A percentile compares a stretch with the other conserved stretches of the same genome.
phyloP scores from a whole-genome alignment of 2,888 invertebrate species.

The Mythimna vitellina region DNA sequence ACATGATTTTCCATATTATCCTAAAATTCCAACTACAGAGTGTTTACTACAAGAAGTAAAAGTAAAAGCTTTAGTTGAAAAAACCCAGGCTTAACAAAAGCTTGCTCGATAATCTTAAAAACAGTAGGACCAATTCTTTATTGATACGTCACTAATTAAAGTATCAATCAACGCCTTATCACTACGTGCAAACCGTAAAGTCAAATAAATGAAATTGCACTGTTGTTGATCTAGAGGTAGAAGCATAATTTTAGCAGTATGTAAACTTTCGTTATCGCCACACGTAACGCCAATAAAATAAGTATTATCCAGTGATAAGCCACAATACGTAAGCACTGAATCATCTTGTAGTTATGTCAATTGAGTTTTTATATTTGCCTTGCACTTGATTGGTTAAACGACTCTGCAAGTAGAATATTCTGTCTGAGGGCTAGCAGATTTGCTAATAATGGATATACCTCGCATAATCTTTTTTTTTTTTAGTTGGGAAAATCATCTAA shows the following conservation, averaged over 20 bases:
- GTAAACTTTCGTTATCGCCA: conserved; percentile 24
- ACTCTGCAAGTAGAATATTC: not conserved
- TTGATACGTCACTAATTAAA: conserved; percentile 12
- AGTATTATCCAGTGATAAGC: conserved; percentile 26
- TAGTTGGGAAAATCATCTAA: too few species aligned
- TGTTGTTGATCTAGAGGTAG: conserved; percentile 2
- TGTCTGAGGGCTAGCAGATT: not conserved
- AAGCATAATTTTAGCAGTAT: conserved; percentile 12
- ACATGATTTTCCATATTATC: not conserved
- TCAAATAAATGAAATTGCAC: conserved; percentile 25
- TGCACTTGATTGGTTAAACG: conserved; percentile 26
- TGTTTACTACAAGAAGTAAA: not conserved
- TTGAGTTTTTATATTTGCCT: conserved; percentile 26
- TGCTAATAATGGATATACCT: not conserved
- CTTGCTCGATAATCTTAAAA: conserved; percentile 7
- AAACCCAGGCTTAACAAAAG: not conserved
- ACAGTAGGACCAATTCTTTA: not conserved
- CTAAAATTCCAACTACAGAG: not conserved
- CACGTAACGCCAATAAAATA: conserved; percentile 10
- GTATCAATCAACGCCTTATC: conserved; percentile 16
- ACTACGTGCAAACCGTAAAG: not conserved
- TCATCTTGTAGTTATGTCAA: conserved; percentile 34
- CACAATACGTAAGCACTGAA: conserved; percentile 10
- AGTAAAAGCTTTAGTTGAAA: not conserved
- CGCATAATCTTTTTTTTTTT: not conserved